Evolutionary conservation across 2,113 vertebrate genomes (phyloP), one percentile per base, ranked within the genome.

Genomic region (Catharus fuscescens): DNA sequence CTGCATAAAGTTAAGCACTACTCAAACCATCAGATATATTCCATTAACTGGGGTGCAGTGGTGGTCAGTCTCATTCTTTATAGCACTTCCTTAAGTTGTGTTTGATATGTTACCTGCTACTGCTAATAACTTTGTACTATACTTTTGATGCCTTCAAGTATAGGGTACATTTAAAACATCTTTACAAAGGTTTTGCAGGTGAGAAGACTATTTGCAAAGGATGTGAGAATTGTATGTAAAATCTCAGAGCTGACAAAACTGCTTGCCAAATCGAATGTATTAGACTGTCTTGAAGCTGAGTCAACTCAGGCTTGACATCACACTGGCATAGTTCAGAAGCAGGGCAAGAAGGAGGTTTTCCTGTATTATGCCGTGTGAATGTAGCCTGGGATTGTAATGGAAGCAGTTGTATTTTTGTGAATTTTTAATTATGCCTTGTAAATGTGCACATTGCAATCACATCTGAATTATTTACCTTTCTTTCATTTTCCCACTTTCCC

Each of bases 81-180:
- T 8, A 67, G 45, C 42, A 45, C 25, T 86, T 87, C 8, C n/a
- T 72, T 64, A 48, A 38, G 31, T 77, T 53, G n/a, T 8, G 7
- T 86, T 91, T 71, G n/a, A 17, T 67, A 31, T 24, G 9, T 28
- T 56, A 44, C 61, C 40, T 80, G n/a, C 29, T 74, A 34, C 78
- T 95, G 70, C 92, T 95, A 84, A 67, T 94, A 79, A 60, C 72
- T 91, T 70, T n/a, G n/a, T 54, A 24, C 40, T 83, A 6, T 38
- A 53, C 44, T 90, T 80, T 94, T 82, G 67, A 13, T 53, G 57
- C 52, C 57, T 93, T 93, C 47, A 71, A 18, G 23, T 57, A 76
- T 42, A 91, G 38, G n/a, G 78, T 69, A 36, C 47, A 21, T 70
- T 76, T 70, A 83, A 92, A 94, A 61, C 34, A 21, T 34, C 52